These are phyloP conservation scores for Gadopsis marmoratus DNA, from an alignment of 2,797 vertebrate genomes.

Conservation along the genomic window DNA sequence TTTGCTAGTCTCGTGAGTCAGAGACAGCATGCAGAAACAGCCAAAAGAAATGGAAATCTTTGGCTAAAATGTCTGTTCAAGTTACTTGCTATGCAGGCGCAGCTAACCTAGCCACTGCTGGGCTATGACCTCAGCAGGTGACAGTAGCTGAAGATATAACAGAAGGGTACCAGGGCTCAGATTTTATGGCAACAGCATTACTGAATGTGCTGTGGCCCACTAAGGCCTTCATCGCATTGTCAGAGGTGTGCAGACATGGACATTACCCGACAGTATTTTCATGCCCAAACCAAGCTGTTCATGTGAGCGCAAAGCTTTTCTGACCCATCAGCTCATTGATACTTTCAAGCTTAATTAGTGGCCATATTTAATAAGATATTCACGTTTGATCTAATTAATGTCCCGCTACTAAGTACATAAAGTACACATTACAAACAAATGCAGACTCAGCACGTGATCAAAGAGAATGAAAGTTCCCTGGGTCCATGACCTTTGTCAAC, in stretches of 20 bases:
- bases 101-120: conserved; percentile 17
- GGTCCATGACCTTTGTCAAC: conserved; percentile 64
- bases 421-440: conserved; percentile 55
- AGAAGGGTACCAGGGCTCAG: conserved; percentile 23
- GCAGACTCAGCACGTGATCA: conserved; percentile 46
- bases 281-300: conserved; percentile 36
- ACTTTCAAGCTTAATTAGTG: conserved; percentile 68
- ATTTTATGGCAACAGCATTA: conserved; percentile 21
- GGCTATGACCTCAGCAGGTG: conserved; percentile 57
- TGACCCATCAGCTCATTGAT: conserved; percentile 55
- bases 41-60: conserved; percentile 41
- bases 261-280: conserved; percentile 30
- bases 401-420: conserved; percentile 46
- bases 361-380: conserved; percentile 63
- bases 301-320: conserved; percentile 43
- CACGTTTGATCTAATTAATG: conserved; percentile 65
- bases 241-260: conserved; percentile 54
- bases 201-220: conserved; percentile 21
- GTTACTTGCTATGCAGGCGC: conserved; percentile 25
- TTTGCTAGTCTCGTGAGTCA: conserved; percentile 32
- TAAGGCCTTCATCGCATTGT: conserved; percentile 45
- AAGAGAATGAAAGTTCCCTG: conserved; percentile 56
- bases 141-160: conserved; percentile 34
- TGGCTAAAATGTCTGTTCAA: conserved; percentile 40
- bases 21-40: conserved; percentile 25